phyloP scores from a whole-genome alignment of 2,888 invertebrate species.

The Lasioglossum calceatum region DNA sequence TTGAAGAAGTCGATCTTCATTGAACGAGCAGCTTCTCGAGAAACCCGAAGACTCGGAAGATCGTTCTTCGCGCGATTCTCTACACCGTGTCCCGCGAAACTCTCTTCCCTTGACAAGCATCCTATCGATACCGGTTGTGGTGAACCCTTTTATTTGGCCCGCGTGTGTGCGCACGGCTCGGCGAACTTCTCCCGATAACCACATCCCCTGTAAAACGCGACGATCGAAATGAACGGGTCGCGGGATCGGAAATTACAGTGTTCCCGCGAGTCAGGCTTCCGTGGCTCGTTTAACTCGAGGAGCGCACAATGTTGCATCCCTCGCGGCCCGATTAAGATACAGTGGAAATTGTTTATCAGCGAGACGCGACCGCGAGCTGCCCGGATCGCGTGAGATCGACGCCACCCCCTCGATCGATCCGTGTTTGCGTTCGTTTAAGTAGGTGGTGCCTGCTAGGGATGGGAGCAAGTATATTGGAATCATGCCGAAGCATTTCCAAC shows the following conservation, averaged over 20 bases:
- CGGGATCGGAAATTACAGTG: slow-evolving; percentile 32
- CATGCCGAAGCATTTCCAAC: neutral
- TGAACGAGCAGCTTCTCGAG: neutral
- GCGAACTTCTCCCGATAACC: slow-evolving; percentile 27
- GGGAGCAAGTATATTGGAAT: neutral
- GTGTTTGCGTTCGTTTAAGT: slow-evolving; percentile 12
- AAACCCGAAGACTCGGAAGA: neutral
- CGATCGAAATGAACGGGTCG: slow-evolving; percentile 20
- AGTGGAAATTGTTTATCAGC: slow-evolving; percentile 39
- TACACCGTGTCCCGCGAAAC: neutral
- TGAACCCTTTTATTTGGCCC: slow-evolving; percentile 8
- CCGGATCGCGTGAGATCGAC: neutral
- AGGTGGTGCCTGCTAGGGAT: neutral
- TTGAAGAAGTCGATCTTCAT: neutral
- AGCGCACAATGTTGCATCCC: slow-evolving; percentile 32
- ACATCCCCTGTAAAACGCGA: slow-evolving; percentile 18
- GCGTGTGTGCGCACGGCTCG: neutral
- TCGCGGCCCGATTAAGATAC: slow-evolving; percentile 28
- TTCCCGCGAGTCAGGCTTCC: slow-evolving; percentile 25
- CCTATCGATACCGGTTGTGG: slow-evolving; percentile 16
- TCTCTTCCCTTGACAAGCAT: neutral
- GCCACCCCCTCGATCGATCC: neutral
- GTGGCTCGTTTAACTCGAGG: slow-evolving; percentile 9
- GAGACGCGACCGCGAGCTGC: neutral
- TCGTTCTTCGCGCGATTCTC: neutral